phyloP scores from a whole-genome alignment of 1,140 invertebrate species.

The Lordiphosa clarofinis region DNA sequence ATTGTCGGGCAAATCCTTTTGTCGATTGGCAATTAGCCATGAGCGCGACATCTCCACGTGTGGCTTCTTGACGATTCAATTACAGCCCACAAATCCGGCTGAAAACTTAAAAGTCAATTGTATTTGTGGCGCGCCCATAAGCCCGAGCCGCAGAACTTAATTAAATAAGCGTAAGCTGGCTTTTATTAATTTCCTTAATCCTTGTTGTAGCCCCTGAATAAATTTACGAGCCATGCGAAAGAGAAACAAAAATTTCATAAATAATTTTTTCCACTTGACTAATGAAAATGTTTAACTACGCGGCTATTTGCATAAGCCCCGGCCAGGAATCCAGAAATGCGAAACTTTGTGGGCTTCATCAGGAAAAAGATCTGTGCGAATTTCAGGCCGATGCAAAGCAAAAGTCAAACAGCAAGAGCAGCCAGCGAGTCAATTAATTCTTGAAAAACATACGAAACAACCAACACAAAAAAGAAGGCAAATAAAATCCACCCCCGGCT shows the following conservation, averaged over 20 bases:
- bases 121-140: conserved; percentile 55
- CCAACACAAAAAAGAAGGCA: conserved; percentile 20
- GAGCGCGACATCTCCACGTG: conserved; percentile 4
- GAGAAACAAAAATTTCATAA: conserved; percentile 48
- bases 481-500: conserved; percentile 35
- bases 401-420: conserved; percentile 62
- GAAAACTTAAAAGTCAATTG: conserved; percentile 65
- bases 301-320: conserved; percentile 54
- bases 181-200: conserved; percentile 73
- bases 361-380: conserved; percentile 35
- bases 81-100: conserved; percentile 18
- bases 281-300: conserved; percentile 69
- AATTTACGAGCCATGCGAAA: conserved; percentile 41
- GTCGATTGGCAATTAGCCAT: conserved; percentile 2
- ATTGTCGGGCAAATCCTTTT: conserved; percentile 52
- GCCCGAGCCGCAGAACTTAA: conserved; percentile 43
- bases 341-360: conserved; percentile 22
- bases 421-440: conserved; percentile 67
- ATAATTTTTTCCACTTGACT: conserved; percentile 69
- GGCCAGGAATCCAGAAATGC: conserved; percentile 11
- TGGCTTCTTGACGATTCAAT: conserved; percentile 26
- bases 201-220: conserved; percentile 42
- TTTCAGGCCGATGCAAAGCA: conserved; percentile 52
- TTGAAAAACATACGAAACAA: conserved; percentile 52
- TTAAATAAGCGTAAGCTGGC: conserved; percentile 63